Evolutionary conservation across 2,888 invertebrate species (phyloP).

Genomic region (Tupiocoris notatus): DNA sequence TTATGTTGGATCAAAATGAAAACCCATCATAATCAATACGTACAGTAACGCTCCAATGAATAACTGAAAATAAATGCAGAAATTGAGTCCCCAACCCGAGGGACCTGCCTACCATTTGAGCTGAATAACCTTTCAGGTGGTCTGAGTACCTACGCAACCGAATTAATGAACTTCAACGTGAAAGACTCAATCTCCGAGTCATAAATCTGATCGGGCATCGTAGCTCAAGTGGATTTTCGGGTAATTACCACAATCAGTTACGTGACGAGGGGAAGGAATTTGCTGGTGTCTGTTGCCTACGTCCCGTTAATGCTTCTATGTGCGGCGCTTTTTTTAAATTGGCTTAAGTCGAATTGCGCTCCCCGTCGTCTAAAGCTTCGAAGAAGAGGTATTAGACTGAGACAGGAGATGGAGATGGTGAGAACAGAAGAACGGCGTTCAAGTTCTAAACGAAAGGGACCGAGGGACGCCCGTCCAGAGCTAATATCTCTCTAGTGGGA

Average conservation of each 20-base stretch:
- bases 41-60: too few species aligned
- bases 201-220: neutral
- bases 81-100: too few species aligned
- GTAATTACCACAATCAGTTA: neutral
- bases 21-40: too few species aligned
- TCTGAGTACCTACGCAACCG: too few species aligned
- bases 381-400: constrained; percentile 5
- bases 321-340: constrained; percentile 36
- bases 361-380: neutral
- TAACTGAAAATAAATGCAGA: too few species aligned
- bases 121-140: too few species aligned
- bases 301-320: constrained; percentile 20
- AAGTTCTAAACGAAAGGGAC: neutral
- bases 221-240: neutral
- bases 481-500: constrained; percentile 30
- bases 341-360: constrained; percentile 34
- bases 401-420: constrained; percentile 1
- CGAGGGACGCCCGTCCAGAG: neutral
- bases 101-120: too few species aligned
- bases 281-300: neutral
- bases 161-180: neutral
- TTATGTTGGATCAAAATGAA: too few species aligned
- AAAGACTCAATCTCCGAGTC: neutral
- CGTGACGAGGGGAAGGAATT: neutral
- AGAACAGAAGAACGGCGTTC: neutral